Evolutionary conservation across 2,888 invertebrate species (phyloP).

Genomic region (Diachrysia chrysitis): DNA sequence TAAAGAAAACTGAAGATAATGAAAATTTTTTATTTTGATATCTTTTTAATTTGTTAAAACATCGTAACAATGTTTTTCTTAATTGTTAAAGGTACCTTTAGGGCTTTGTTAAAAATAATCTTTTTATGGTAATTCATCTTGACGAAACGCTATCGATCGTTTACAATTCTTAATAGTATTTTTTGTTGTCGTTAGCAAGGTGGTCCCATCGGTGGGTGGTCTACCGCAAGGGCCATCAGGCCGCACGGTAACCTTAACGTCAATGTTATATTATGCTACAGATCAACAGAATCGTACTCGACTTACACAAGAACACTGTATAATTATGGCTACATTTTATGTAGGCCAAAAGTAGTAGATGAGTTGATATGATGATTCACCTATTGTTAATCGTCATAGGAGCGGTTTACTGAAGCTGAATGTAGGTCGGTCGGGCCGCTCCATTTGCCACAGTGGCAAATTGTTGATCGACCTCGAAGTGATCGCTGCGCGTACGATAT

Average conservation of each 20-base stretch:
- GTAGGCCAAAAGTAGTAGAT: constrained; percentile 73
- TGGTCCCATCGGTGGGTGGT: constrained; percentile 77
- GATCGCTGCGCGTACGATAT: constrained; percentile 78
- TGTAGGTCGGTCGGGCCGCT: constrained; percentile 87
- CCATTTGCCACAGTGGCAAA: constrained; percentile 86
- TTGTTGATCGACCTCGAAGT: constrained; percentile 85
- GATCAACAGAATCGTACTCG: constrained; percentile 57
- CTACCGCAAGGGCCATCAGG: constrained; percentile 69
- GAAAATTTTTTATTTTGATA: background rate
- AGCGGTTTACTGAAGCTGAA: constrained; percentile 81
- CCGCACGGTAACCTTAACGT: constrained; percentile 54
- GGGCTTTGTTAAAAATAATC: constrained; percentile 15
- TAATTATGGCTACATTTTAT: constrained; percentile 65
- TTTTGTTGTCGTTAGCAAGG: constrained; percentile 65
- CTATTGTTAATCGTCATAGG: constrained; percentile 84
- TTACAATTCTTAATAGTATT: constrained; percentile 69
- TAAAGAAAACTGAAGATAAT: constrained; percentile 19
- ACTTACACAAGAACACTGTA: constrained; percentile 51
- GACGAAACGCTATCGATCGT: constrained; percentile 66
- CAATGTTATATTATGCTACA: constrained; percentile 49
- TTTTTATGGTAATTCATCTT: constrained; percentile 49
- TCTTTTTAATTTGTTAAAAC: constrained; percentile 18
- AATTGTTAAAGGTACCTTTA: constrained; percentile 10
- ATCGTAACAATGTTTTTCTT: background rate
- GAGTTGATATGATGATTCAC: constrained; percentile 79